Conservation (phyloP, 2,113 vertebrate species). For the Acanthisitta chloris region DNA sequence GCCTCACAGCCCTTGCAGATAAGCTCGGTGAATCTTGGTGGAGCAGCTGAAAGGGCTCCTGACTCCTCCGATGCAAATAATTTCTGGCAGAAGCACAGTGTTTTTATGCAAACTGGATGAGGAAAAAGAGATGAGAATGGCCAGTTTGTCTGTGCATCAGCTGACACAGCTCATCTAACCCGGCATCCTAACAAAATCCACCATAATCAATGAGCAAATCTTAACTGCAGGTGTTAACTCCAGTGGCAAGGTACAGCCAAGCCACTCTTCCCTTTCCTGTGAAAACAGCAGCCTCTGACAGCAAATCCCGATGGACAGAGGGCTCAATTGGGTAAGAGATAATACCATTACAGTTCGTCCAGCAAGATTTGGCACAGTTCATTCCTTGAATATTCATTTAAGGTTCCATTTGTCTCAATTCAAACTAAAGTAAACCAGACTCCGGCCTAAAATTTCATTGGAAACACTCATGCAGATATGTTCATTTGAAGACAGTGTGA, state of each 20-base stretch:
- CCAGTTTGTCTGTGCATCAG: conserved; percentile 21
- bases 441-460: neutral
- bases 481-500: neutral
- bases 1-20: conserved; percentile 12
- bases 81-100: conserved; percentile 20
- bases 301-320: neutral
- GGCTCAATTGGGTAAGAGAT: neutral
- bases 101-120: conserved; percentile 6
- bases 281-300: neutral
- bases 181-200: neutral
- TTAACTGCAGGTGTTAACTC: neutral
- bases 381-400: conserved; percentile 23
- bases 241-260: neutral
- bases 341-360: neutral
- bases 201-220: neutral
- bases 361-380: neutral
- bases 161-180: conserved; percentile 26
- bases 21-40: conserved; percentile 27
- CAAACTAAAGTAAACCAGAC: neutral
- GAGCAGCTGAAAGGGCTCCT: conserved; percentile 24
- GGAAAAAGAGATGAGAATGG: neutral
- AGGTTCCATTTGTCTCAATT: neutral
- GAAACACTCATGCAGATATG: neutral
- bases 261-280: neutral
- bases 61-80: conserved; percentile 41